Base-by-base conservation (phyloP, 1,140 invertebrate genomes). In the Tetramorium parvispinum region DNA sequence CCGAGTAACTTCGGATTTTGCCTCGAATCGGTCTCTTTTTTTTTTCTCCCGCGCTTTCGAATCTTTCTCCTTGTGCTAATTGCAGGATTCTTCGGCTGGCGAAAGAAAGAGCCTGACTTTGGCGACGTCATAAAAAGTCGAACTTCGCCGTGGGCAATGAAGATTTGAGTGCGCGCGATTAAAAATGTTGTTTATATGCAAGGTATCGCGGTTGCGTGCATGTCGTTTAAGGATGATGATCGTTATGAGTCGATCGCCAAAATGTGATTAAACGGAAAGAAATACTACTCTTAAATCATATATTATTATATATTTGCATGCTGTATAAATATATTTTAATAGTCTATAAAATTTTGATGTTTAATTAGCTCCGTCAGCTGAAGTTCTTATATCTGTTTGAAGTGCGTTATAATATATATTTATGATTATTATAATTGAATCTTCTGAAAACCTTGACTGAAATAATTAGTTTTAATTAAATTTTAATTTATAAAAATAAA, bases 1-100 rank as follows among this genome's bases (percentile, higher is more conserved):
- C 66, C 88, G 61, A 46, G 76, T 73, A 83, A 85, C 73, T 88
- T 85, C 46, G 66, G 85, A 91, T 83, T 89, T 91, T 27, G 83
- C 83, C 81, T 59, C 65, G 59, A 71, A 55, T 51, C 57, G 55
- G 63, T 68, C 57, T 0, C n/a, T 59, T 78, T 32, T 77, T 65
- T 59, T 32, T 53, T 3, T 6, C 13, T 21, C 46, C 55, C 16
- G 32, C n/a, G 7, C 40, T 85, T 27, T 68, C 70, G 86, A 88
- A 61, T 81, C 32, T 53, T 37, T 63, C 18, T 32, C n/a, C 16
- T 18, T 27, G 37, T 59, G 70, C 68, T 89, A 86, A 89, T 86
- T 73, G 61, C 49, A 37, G 32, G 76, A 89, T 77, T 89, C 61
- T 89, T 82, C 53, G 53, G 27, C 37, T 21, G 40, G 32, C 40